Evolutionary conservation across 2,113 vertebrate species (phyloP).

Genomic region (Nansenia antarctica): DNA sequence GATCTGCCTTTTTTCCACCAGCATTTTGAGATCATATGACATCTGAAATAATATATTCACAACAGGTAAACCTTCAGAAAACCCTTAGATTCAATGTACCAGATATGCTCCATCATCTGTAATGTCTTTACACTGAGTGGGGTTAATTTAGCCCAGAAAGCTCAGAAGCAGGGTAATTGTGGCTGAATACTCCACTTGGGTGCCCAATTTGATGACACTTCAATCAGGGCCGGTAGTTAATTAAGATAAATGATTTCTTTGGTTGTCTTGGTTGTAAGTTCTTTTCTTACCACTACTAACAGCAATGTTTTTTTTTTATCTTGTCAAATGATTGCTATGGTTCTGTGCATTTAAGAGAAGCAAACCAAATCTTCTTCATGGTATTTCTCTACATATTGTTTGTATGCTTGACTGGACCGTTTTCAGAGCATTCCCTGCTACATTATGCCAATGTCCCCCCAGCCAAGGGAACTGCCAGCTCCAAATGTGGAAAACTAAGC

Average conservation of each 20-base stretch:
- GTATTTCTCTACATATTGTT: constrained; percentile 10
- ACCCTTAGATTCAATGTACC: background rate
- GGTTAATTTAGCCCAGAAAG: background rate
- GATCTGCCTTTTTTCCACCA: constrained; percentile 9
- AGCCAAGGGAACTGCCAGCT: constrained; percentile 30
- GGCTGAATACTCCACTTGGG: background rate
- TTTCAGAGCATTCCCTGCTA: constrained; percentile 31
- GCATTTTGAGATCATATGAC: background rate
- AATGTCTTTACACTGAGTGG: constrained; percentile 6
- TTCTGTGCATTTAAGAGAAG: background rate
- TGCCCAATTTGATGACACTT: background rate
- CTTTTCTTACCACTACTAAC: background rate
- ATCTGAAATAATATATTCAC: no score
- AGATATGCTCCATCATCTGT: background rate
- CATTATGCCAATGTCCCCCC: background rate
- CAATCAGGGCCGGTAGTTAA: background rate
- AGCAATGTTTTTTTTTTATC: background rate
- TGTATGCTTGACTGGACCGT: constrained; percentile 16
- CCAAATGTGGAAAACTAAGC: constrained; percentile 19
- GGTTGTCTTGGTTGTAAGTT: background rate
- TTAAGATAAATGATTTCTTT: background rate
- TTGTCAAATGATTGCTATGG: background rate
- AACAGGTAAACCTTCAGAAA: background rate
- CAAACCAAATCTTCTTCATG: background rate
- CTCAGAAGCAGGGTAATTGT: constrained; percentile 14